Conservation (phyloP, 2,888 invertebrate genomes). For the Holacanthella duospinosa region DNA sequence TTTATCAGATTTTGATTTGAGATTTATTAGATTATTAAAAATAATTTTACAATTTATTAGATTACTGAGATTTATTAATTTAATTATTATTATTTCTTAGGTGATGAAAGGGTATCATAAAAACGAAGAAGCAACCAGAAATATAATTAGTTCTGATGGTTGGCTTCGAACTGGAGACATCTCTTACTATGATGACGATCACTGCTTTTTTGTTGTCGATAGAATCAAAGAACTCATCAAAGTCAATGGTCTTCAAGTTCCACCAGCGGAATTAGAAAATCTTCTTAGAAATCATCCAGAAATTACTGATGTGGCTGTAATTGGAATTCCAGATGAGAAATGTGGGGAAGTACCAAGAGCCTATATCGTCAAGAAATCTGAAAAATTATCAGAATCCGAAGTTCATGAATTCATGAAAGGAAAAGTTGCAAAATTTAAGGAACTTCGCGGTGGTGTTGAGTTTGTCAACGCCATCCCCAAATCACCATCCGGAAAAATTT, state of each 20-base stretch:
- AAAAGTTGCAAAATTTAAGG: conserved; percentile 65
- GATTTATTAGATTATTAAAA: conserved; percentile 44
- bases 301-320: conserved; percentile 69
- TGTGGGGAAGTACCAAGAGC: conserved; percentile 68
- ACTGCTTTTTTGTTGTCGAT: conserved; percentile 64
- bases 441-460: conserved; percentile 58
- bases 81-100: conserved; percentile 40
- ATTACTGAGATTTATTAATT: no score
- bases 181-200: conserved; percentile 61
- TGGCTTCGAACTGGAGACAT: conserved; percentile 73
- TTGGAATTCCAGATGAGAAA: conserved; percentile 59
- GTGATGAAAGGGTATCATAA: conserved; percentile 71
- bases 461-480: conserved; percentile 54
- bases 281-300: conserved; percentile 59
- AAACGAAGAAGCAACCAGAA: conserved; percentile 60
- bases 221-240: conserved; percentile 72
- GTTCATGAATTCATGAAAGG: conserved; percentile 53
- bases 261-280: conserved; percentile 78
- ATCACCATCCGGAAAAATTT: conserved; percentile 39
- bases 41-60: neutral
- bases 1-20: no score
- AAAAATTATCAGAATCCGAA: conserved; percentile 47
- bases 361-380: conserved; percentile 49
- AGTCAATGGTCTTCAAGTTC: conserved; percentile 59
- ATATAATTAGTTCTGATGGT: conserved; percentile 60